Evolutionary conservation across 2,888 invertebrate genomes (phyloP).

Genomic region (Lydus trimaculatus): DNA sequence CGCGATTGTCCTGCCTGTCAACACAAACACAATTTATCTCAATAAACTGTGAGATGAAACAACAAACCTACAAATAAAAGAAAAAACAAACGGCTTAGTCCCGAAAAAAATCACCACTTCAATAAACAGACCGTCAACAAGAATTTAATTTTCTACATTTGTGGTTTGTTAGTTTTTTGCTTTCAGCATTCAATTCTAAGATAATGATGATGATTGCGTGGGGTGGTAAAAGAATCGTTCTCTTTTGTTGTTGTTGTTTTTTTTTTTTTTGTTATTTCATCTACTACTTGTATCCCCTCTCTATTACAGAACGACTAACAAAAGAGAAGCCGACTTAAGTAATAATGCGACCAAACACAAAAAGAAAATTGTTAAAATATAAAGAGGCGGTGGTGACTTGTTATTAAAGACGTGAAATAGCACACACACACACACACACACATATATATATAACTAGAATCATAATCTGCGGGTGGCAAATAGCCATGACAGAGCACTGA

Average conservation of each 20-base stretch:
- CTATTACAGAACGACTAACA: neutral
- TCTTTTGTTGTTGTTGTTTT: no score
- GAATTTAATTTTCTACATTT: neutral
- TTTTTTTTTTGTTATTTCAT: neutral
- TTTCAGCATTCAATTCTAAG: neutral
- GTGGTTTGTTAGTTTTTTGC: neutral
- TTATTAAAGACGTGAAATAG: conserved; percentile 47
- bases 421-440: no score
- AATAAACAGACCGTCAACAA: neutral
- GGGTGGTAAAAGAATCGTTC: neutral
- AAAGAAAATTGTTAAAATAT: neutral
- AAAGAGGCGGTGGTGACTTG: conserved; percentile 7
- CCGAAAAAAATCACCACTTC: neutral
- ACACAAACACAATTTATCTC: conserved; percentile 33
- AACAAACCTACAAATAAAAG: no score
- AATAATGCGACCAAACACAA: neutral
- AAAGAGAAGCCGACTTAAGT: neutral
- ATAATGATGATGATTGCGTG: neutral
- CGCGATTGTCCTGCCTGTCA: conserved; percentile 35
- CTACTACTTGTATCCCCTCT: neutral
- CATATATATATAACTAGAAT: conserved; percentile 37
- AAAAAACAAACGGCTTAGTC: neutral
- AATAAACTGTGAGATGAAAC: no score
- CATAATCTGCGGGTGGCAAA: conserved; percentile 54
- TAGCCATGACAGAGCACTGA: conserved; percentile 49